Percentiles rank a stretch among this genome's conserved stretches.
Evolutionary conservation across 2,113 vertebrate genomes (phyloP).

Genomic region (Alligator mississippiensis): DNA sequence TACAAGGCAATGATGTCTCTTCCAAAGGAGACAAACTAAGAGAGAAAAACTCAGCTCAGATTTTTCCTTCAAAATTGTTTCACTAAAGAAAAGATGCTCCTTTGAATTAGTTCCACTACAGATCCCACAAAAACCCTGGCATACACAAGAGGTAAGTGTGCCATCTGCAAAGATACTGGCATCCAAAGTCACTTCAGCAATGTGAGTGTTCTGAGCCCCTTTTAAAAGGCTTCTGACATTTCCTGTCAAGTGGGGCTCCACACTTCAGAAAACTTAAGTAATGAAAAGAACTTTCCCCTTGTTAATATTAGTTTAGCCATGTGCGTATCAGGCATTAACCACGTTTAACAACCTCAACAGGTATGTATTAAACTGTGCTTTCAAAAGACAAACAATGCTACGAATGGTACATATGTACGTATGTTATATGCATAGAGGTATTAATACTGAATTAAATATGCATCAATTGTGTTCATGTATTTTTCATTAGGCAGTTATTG

Average conservation of each 20-base stretch:
- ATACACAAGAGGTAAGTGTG: accelerated
- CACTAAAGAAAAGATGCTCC: neutral
- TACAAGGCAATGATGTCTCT: neutral
- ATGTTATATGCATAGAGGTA: neutral
- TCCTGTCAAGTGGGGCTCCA: neutral
- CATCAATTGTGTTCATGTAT: neutral
- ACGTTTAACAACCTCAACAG: neutral
- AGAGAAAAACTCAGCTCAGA: neutral
- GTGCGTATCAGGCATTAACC: neutral
- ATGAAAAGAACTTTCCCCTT: neutral
- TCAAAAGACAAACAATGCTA: neutral
- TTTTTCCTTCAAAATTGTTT: neutral
- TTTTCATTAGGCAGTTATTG: neutral
- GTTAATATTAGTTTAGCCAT: neutral
- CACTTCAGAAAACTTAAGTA: neutral
- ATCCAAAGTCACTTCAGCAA: neutral
- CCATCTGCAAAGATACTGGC: neutral
- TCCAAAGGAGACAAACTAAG: neutral
- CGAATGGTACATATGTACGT: neutral
- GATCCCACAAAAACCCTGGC: neutral
- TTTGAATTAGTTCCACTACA: neutral
- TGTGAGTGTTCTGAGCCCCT: neutral
- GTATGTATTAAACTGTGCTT: neutral
- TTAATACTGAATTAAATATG: neutral
- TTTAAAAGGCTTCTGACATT: neutral